Base-by-base conservation (phyloP, 1,140 invertebrate species). In the Cotesia vestalis region DNA sequence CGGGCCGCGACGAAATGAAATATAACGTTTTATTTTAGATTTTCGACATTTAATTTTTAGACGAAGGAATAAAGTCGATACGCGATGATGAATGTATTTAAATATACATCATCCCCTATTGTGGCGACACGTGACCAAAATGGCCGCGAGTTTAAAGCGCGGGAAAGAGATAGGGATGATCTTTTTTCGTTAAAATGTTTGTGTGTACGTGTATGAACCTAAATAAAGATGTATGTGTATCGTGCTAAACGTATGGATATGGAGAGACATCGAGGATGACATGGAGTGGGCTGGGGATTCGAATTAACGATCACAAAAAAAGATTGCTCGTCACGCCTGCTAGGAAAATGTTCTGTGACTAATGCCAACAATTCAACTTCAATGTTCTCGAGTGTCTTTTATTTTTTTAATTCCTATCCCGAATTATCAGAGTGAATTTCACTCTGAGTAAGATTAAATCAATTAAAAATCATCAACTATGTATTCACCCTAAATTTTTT, bases 301-400 rank as follows among this genome's bases (percentile, higher is more conserved):
- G 81, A 85, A 86, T 86, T 83, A 84, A 84, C 84, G 80, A 80
- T 83, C 78, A 82, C 79, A 64, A 64, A 84, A 84, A 82, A 77
- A 82, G 77, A 78, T 78, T 79, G 75, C 78, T 73, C 83, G 83
- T 85, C 85, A 86, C 83, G 84, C 81, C 81, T 84, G 84, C 79
- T 85, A 79, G 79, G 78, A 85, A 85, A 85, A 85, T 85, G 83
- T 81, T 75, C 83, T 84, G 84, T 85, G 83, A 85, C 85, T 86
- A 86, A 86, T 84, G 80, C 78, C 70, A 11, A 46, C 75, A 77
- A 80, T 79, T 80, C 78, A 80, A 77, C 77, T 75, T 77, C 51
- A 46, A 46, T 46, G 40, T 38, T 51, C 63, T 66, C 63, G n/a
- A 66, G 63, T 52, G 46, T 38, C 63, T 66, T 64, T 66, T 61